Conservation (phyloP, 1,140 invertebrate genomes). For the Ganaspis sp. region DNA sequence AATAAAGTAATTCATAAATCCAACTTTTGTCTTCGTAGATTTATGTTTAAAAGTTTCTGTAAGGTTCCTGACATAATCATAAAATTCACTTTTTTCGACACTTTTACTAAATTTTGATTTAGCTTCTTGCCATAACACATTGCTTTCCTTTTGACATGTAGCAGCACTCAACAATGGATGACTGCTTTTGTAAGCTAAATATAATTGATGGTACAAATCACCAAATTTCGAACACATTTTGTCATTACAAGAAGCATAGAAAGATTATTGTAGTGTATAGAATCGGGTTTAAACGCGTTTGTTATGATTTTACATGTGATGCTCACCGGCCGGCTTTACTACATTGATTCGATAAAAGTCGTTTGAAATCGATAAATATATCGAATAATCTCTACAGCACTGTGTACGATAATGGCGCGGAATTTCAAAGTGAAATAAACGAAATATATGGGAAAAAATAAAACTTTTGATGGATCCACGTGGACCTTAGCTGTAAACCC, state of each 20-base stretch:
- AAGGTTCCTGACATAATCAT: neutral
- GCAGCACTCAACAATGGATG: neutral
- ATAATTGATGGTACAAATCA: neutral
- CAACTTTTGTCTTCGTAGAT: neutral
- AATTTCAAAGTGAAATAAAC: too few species aligned
- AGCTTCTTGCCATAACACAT: neutral
- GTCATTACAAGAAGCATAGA: neutral
- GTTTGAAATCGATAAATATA: neutral
- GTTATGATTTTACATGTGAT: neutral
- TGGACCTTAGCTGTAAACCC: too few species aligned
- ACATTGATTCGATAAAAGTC: neutral
- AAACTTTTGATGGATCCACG: too few species aligned
- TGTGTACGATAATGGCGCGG: too few species aligned
- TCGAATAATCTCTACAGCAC: neutral
- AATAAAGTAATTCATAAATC: neutral
- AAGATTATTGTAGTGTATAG: neutral
- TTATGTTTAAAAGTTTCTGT: neutral
- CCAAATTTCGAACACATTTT: neutral
- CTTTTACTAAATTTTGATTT: neutral
- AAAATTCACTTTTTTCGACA: neutral
- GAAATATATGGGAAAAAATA: too few species aligned
- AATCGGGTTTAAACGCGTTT: neutral
- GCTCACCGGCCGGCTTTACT: neutral
- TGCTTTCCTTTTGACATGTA: neutral
- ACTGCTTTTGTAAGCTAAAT: neutral